Conservation (phyloP, 2,888 invertebrate species). For the Andrena hattorfiana region DNA sequence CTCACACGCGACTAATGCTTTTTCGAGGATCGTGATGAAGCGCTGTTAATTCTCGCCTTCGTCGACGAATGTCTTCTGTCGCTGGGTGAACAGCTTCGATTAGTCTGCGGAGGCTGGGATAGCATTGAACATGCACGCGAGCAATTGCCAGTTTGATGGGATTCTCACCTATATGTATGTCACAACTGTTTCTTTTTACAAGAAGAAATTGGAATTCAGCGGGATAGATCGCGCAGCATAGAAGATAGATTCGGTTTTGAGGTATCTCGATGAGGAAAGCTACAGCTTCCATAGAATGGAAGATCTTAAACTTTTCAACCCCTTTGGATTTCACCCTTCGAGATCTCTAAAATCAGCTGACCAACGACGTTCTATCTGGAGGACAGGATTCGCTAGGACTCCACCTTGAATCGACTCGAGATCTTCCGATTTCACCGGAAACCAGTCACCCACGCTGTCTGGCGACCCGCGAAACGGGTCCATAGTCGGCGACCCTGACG, state of each 20-base stretch:
- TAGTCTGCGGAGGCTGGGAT: too few species aligned
- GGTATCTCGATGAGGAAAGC: too few species aligned
- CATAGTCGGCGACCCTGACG: constrained; percentile 35
- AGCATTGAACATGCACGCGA: not conserved
- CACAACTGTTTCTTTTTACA: not conserved
- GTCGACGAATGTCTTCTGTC: not conserved
- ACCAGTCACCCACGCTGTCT: constrained; percentile 49
- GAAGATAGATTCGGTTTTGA: too few species aligned
- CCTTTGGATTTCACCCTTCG: too few species aligned
- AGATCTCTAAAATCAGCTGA: too few species aligned
- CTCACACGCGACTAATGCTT: constrained; percentile 14
- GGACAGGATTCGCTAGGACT: not conserved
- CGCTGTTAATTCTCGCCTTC: not conserved
- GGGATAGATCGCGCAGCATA: not conserved
- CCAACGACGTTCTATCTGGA: not conserved
- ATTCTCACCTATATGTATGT: not conserved
- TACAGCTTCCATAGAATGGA: too few species aligned
- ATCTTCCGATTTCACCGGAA: constrained; percentile 30
- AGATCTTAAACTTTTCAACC: too few species aligned
- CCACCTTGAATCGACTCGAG: not conserved
- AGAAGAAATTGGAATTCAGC: not conserved
- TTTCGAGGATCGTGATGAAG: not conserved
- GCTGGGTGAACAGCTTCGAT: too few species aligned
- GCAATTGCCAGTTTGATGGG: not conserved
- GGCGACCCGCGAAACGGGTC: not conserved